These are phyloP conservation scores for Periophthalmus magnuspinnatus DNA, from an alignment of 2,797 vertebrate species.

Conservation along the genomic window DNA sequence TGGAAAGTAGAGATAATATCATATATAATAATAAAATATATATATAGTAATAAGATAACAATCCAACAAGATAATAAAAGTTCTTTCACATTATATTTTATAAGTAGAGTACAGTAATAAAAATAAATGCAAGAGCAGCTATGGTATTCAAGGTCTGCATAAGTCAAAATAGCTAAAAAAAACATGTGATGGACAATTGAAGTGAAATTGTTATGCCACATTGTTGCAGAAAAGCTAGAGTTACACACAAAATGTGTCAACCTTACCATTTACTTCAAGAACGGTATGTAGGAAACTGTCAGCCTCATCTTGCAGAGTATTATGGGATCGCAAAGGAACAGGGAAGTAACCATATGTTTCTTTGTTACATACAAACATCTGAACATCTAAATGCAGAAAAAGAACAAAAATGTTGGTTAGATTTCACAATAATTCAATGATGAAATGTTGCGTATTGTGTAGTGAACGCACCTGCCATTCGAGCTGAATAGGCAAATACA, in stretches of 20 bases:
- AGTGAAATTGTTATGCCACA: background rate
- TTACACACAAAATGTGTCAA: background rate
- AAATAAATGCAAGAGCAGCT: background rate
- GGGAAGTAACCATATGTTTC: constrained; percentile 86
- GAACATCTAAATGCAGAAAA: constrained; percentile 77
- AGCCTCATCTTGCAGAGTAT: constrained; percentile 82
- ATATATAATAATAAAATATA: no score
- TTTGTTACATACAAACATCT: constrained; percentile 91
- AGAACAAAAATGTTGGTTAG: background rate
- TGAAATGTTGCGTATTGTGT: background rate
- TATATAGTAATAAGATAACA: no score
- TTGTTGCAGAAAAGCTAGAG: background rate
- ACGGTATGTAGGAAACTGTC: constrained; percentile 88
- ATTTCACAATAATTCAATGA: no score
- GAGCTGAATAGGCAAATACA: constrained; percentile 90
- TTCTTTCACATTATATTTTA: no score
- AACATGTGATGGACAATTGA: background rate
- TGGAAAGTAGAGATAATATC: constrained; percentile 14
- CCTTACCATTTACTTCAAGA: constrained; percentile 88
- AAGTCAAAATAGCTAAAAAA: constrained; percentile 5
- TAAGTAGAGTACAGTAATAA: no score
- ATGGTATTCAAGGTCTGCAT: background rate
- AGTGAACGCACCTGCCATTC: constrained; percentile 81
- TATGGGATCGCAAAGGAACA: constrained; percentile 85
- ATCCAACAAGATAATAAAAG: no score